phyloP scores from a whole-genome alignment of 1,140 invertebrate species.

The Apis dorsata region DNA sequence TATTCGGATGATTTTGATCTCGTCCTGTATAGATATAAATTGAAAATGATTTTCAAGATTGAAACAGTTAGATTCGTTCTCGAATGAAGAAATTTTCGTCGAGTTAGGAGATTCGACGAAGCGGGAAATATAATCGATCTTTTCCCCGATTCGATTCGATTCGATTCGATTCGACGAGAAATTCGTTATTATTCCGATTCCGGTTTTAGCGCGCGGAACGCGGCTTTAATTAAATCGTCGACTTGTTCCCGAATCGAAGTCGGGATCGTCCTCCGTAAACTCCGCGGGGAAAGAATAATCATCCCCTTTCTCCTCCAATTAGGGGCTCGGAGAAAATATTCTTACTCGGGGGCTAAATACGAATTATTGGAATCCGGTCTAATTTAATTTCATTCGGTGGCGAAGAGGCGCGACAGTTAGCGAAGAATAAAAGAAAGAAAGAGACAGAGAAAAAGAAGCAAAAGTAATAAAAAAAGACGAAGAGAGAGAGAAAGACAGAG shows the following conservation, averaged over 20 bases:
- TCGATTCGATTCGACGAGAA: not conserved
- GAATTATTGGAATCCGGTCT: constrained; percentile 29
- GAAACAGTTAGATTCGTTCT: not conserved
- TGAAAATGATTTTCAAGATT: no score
- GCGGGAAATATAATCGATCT: not conserved
- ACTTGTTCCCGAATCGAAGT: not conserved
- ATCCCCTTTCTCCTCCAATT: constrained; percentile 27
- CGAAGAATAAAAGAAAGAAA: not conserved
- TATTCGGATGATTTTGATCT: no score
- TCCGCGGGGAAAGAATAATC: constrained; percentile 30
- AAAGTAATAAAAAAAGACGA: not conserved
- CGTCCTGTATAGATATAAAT: no score
- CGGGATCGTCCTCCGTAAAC: not conserved
- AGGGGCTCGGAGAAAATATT: constrained; percentile 7
- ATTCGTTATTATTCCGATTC: constrained; percentile 22
- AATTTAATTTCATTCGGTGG: constrained; percentile 28
- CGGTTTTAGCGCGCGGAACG: not conserved
- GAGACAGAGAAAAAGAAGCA: not conserved
- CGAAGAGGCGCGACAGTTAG: not conserved
- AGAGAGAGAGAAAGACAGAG: not conserved
- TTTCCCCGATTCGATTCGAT: not conserved
- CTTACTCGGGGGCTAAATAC: constrained; percentile 25
- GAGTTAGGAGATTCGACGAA: not conserved
- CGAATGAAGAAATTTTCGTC: not conserved
- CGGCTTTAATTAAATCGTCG: constrained; percentile 34